These are phyloP conservation scores for Hippoglossus hippoglossus DNA, from an alignment of 2,797 vertebrate species.

Conservation along the genomic window DNA sequence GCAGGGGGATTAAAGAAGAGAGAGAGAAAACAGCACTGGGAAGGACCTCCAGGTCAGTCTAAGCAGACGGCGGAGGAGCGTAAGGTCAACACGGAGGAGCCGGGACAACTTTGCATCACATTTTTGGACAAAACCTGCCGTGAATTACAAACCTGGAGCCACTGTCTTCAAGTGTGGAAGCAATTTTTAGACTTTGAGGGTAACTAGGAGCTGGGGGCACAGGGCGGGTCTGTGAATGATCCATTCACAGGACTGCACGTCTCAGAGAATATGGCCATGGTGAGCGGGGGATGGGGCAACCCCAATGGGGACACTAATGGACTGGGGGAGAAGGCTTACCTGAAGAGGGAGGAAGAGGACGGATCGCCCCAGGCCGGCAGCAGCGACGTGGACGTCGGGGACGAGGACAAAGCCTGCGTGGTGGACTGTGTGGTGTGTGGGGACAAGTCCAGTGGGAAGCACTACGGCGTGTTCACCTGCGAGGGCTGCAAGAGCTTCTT, in stretches of 20 bases:
- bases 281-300: constrained; percentile 95
- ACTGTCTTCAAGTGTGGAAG: constrained; percentile 16
- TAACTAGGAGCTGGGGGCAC: constrained; percentile 39
- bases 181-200: constrained; percentile 25
- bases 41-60: constrained; percentile 69
- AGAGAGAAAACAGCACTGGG: constrained; percentile 53
- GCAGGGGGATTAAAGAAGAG: constrained; percentile 61
- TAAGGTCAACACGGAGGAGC: constrained; percentile 68
- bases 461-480: constrained; percentile 97
- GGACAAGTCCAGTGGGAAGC: constrained; percentile 96
- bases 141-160: constrained; percentile 9
- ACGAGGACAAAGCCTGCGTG: constrained; percentile 91
- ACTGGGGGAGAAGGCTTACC: constrained; percentile 89
- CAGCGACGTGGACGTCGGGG: constrained; percentile 91
- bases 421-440: constrained; percentile 97
- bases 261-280: constrained; percentile 92
- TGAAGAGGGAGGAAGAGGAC: constrained; percentile 88
- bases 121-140: constrained; percentile 28
- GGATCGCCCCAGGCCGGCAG: constrained; percentile 89
- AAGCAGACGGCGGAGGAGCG: constrained; percentile 62
- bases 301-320: constrained; percentile 91
- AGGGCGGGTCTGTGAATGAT: constrained; percentile 68
- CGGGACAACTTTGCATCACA: constrained; percentile 22
- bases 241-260: constrained; percentile 52
- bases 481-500: constrained; percentile 99